Base-by-base conservation (phyloP, 2,797 vertebrate species). In the Thamnophis elegans region DNA sequence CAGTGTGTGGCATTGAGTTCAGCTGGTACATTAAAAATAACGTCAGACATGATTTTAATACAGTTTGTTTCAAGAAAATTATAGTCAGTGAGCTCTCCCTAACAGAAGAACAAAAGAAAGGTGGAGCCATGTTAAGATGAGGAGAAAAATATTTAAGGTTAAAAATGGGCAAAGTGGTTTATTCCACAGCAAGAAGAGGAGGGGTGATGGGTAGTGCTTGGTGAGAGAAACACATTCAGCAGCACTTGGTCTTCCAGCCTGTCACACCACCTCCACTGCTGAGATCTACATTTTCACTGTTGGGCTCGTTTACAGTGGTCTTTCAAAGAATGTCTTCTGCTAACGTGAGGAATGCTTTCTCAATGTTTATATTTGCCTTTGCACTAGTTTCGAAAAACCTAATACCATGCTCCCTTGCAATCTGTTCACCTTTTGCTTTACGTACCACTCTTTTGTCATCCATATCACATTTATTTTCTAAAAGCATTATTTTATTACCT, bases 381-480 rank as follows among this genome's bases (percentile, higher is more conserved):
- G 99, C 99, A 90, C 99, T 99, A 95, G 99, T 99, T 98, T 99
- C 99, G 97, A 99, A 99, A 98, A 99, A 99, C 97, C 99, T 99
- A 98, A 99, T 99, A 96, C 98, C 98, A 26, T 99, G 99, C 97
- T 99, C 99, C 97, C 98, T 98, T 93, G 99, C 99, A 92, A 99
- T 99, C 99, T 99, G 99, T 97, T 99, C 99, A 89, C 99, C 99
- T 98, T 99, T 99, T 97, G 98, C 98, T 98, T 99, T 99, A 94
- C 98, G 98, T 97, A 99, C 99, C 91, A 99, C 98, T 98, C 99
- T 98, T 97, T 99, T 99, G 96, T 99, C 99, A 94, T 99, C 99
- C 99, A 99, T 99, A 97, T 99, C 99, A 96, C 99, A 99, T 98
- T 99, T 99, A 98, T 99, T 99, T 98, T 99, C 99, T 98, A 99